Evolutionary conservation across 2,797 vertebrate species (phyloP).

Genomic region (Sus cebifrons): DNA sequence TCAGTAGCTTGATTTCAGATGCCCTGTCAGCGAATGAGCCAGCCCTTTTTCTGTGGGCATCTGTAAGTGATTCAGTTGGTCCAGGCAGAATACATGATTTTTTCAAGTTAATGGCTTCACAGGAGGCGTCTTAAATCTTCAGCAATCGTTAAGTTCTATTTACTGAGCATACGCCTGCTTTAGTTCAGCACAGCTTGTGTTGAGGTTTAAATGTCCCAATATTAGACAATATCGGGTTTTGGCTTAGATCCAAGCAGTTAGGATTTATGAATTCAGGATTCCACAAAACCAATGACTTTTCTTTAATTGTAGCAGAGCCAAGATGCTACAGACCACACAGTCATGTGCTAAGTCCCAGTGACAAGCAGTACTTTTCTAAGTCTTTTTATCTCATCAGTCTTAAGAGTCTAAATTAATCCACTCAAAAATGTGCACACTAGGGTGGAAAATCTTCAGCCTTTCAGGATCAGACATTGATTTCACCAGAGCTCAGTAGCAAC

Average conservation of each 20-base stretch:
- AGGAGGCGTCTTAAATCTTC: not conserved
- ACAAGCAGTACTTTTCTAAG: not conserved
- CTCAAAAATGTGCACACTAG: not conserved
- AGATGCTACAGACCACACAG: not conserved
- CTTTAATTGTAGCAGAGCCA: conserved; percentile 14
- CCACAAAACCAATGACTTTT: not conserved
- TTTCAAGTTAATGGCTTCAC: not conserved
- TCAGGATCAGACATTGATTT: conserved; percentile 36
- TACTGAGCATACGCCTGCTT: not conserved
- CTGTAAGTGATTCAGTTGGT: not conserved
- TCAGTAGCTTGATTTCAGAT: not conserved
- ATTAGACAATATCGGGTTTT: not conserved
- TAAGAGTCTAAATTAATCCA: not conserved
- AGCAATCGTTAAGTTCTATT: not conserved
- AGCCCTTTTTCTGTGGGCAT: not conserved
- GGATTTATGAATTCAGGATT: conserved; percentile 39
- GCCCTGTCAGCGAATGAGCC: not conserved
- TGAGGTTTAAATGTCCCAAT: not conserved
- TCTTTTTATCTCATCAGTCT: conserved; percentile 6
- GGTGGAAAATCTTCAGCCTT: conserved; percentile 23
- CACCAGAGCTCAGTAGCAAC: not conserved
- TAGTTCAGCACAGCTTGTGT: conserved; percentile 40
- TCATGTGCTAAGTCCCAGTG: not conserved
- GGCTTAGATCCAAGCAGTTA: not conserved
- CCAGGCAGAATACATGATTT: not conserved